Percentiles rank a stretch among this genome's conserved stretches.
Evolutionary conservation across 2,113 vertebrate genomes (phyloP).

Genomic region (Grammomys surdaster): DNA sequence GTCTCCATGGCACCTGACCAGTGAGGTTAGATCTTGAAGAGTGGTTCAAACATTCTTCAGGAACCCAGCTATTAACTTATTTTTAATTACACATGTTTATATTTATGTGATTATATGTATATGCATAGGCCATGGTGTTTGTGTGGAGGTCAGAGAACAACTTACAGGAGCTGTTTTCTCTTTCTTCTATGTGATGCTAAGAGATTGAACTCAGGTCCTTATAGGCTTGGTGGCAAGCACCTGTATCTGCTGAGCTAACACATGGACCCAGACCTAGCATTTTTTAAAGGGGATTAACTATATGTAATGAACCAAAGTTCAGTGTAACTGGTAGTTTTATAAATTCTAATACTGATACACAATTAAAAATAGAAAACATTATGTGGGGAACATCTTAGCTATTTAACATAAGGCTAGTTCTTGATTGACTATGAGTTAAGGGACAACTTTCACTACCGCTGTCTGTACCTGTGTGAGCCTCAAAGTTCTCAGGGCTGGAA

Average conservation of each 20-base stretch:
- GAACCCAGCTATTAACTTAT: no score
- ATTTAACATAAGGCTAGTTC: not conserved
- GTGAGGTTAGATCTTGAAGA: not conserved
- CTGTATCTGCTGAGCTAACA: not conserved
- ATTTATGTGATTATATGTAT: not conserved
- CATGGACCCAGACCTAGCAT: not conserved
- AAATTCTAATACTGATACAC: not conserved
- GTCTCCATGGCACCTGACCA: not conserved
- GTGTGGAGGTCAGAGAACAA: not conserved
- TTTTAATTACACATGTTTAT: not conserved
- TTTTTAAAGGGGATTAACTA: not conserved
- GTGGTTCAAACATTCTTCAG: not conserved
- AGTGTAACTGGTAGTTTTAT: not conserved
- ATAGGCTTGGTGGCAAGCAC: not conserved
- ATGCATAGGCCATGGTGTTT: no score
- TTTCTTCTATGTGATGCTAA: not conserved
- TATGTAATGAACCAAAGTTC: not conserved
- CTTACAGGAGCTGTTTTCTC: not conserved
- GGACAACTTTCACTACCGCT: not conserved
- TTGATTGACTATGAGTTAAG: not conserved
- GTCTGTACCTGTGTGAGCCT: not conserved
- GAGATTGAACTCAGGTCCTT: not conserved
- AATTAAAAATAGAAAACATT: conserved; percentile 5
- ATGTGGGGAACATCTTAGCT: not conserved
- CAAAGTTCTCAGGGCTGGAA: not conserved